Conservation (phyloP, 2,888 invertebrate genomes). For the Pachycephus smyrnensis region DNA sequence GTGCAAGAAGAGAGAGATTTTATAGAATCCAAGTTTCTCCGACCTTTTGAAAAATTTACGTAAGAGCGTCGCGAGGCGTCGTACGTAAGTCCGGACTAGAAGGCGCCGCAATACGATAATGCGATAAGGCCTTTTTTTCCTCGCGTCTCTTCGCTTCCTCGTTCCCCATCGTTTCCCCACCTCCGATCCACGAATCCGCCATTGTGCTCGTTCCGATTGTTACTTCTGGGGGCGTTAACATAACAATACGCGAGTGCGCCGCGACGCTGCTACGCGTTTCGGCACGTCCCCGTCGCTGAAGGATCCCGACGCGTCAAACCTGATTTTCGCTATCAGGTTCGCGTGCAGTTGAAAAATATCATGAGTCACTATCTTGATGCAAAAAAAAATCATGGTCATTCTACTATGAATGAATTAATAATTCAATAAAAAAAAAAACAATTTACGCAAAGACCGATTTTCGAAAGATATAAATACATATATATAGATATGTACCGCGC, state of each 20-base stretch:
- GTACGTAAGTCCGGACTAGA: conserved; percentile 54
- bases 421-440: background rate
- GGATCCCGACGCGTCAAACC: background rate
- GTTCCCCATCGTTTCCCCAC: conserved; percentile 28
- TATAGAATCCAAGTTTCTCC: background rate
- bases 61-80: conserved; percentile 40
- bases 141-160: conserved; percentile 20
- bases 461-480: background rate
- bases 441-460: background rate
- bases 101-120: conserved; percentile 63
- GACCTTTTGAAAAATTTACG: conserved; percentile 44
- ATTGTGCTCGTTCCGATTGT: conserved; percentile 63
- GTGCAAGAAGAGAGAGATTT: background rate
- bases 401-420: background rate
- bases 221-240: conserved; percentile 60
- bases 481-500: background rate
- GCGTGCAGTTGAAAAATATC: background rate
- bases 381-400: background rate
- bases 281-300: background rate
- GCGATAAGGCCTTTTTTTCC: conserved; percentile 51
- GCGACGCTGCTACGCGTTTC: conserved; percentile 12
- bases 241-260: conserved; percentile 57
- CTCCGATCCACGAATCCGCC: conserved; percentile 43
- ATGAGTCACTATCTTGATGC: background rate
- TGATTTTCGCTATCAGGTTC: background rate